Base-by-base conservation (phyloP, 1,140 invertebrate species). In the Bombus superbus region DNA sequence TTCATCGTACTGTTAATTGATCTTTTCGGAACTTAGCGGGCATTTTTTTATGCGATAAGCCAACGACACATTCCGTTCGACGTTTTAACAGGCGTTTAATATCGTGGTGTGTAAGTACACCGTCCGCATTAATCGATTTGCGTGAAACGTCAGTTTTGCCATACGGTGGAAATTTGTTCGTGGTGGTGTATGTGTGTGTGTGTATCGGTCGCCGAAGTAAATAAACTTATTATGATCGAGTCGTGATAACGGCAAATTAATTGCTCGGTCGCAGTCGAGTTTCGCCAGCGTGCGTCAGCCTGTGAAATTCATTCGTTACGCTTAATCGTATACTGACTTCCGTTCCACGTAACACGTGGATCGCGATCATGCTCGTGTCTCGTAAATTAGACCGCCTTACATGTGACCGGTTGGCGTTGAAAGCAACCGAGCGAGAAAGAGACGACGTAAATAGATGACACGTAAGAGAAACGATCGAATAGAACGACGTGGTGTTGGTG, bases 231-330 rank as follows among this genome's bases (percentile, higher is more conserved):
- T 40, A 80, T 38, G 78, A 53, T 80, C 68, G 68, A 59, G 18
- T 59, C 47, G 68, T 9, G 79, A 81, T 81, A 72, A 38, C 25
- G 35, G n/a, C 13, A 15, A 81, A 81, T 81, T 81, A 81, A 81
- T 73, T 59, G 44, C 32, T 38, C 77, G 42, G 40, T 38, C 15
- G 40, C 40, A 28, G 59, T 66, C 78, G 44, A 35, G 64, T 69
- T 53, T 69, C 62, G 44, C 25, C 42, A n/a, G 42, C 22, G 25
- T 40, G 32, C 40, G 40, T 79, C 40, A n/a, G 69, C 28, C 68
- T n/a, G 28, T 66, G 32, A 66, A 79, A 79, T 79, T 79, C 25
- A 64, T 68, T 38, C 32, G 62, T 68, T 38, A 66, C 62, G 77
- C 25, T 68, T 79, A 71, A 71, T 71, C 64, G 66, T 80, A 42